Percentiles rank a stretch among this genome's conserved stretches.
Conservation (phyloP, 2,113 vertebrate genomes). For the Myocastor coypus region DNA sequence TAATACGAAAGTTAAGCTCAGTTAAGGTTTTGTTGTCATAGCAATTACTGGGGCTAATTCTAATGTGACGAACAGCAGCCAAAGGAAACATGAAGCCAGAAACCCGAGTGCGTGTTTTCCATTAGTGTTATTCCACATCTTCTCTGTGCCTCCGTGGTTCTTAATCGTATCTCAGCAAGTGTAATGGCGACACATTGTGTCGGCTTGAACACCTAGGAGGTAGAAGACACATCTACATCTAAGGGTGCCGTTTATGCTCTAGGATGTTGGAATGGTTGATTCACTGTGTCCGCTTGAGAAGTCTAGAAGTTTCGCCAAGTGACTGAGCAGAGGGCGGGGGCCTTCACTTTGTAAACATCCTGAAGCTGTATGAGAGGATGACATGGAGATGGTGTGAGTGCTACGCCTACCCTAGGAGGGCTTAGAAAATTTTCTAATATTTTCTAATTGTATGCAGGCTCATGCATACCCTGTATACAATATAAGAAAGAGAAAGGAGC, state of each 20-base stretch:
- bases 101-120: not conserved
- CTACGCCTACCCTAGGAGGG: not conserved
- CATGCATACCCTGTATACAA: not conserved
- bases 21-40: not conserved
- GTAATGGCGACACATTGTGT: not conserved
- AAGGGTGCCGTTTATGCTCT: not conserved
- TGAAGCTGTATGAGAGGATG: not conserved
- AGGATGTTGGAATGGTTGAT: not conserved
- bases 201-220: not conserved
- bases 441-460: no score
- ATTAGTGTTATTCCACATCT: not conserved
- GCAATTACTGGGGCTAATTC: conserved; percentile 1
- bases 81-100: not conserved
- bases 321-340: not conserved
- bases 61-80: not conserved
- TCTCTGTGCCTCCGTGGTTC: not conserved
- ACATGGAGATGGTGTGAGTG: not conserved
- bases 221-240: not conserved
- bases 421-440: no score
- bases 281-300: not conserved
- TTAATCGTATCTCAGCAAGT: not conserved
- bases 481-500: not conserved
- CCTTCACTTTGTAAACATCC: not conserved
- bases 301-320: not conserved
- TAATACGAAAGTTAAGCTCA: not conserved